Evolutionary conservation across 2,888 invertebrate species (phyloP), one percentile per base, ranked within the genome.

Genomic region (Shargacucullia verbasci): DNA sequence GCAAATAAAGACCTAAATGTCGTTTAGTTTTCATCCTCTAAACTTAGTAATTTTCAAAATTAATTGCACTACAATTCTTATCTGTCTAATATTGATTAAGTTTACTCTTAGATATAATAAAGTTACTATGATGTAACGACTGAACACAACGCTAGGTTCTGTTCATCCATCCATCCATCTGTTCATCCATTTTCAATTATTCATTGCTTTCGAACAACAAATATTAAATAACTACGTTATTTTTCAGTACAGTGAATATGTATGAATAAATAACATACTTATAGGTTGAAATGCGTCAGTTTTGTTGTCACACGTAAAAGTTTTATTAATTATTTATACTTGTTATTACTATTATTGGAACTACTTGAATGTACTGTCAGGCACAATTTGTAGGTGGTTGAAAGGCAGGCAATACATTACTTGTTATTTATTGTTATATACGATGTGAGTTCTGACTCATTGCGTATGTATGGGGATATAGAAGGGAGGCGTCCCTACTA

Each of bases 11-110:
- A 64, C 82, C 89, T 92, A 92, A 82, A 85, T 85, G 82, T 86
- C 79, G 74, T 80, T 85, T 86, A 81, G 79, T 90, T 88, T 86
- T 85, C 93, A 94, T 94, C 94, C 94, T 94, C 94, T 94, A 94
- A 94, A 94, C 94, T 87, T 92, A 93, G 92, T 92, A 87, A 86
- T 87, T 84, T 79, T 78, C 77, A 71, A 89, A 87, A 88, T 84
- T 85, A 89, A 87, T 76, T 58, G 64, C 80, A 81, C 89, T 81
- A 78, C 71, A 20, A 29, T 72, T 76, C 83, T 86, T 86, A 85
- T 55, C 86, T 86, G 86, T 72, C 82, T 84, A 84, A 73, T 75
- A 77, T 76, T 81, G 75, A 79, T 76, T 71, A 69, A 81, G 53
- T 81, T 71, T 76, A 83, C 58, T 81, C 86, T 89, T 89, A 89